These are phyloP conservation scores for Malurus leucopterus DNA, from an alignment of 2,797 vertebrate genomes.

Conservation along the genomic window DNA sequence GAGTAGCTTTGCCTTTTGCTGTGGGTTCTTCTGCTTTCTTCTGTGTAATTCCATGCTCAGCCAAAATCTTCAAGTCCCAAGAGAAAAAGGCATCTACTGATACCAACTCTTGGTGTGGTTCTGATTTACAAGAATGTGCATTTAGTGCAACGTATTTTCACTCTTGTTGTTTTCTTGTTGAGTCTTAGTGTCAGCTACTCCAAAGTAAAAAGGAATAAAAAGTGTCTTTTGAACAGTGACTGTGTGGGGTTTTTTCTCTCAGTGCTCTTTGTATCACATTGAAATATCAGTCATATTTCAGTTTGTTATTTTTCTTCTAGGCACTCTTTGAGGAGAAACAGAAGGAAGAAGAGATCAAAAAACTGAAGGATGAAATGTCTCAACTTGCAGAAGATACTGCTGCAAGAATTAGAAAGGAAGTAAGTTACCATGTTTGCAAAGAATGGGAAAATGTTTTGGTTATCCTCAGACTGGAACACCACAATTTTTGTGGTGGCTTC, in stretches of 20 bases:
- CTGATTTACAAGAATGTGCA: neutral
- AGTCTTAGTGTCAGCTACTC: neutral
- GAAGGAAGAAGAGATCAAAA: constrained; percentile 83
- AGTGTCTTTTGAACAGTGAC: neutral
- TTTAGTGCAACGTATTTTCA: neutral
- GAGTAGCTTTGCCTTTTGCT: neutral
- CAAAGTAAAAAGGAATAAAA: neutral
- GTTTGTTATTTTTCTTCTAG: constrained; percentile 66
- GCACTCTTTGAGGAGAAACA: constrained; percentile 86
- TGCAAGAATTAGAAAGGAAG: constrained; percentile 84
- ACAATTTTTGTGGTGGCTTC: neutral
- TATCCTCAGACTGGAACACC: neutral
- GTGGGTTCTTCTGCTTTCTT: neutral
- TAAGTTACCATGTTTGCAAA: constrained; percentile 6
- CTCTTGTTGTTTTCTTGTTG: neutral
- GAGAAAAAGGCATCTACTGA: neutral
- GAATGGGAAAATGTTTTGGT: neutral
- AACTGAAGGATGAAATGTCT: constrained; percentile 82
- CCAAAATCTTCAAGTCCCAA: neutral
- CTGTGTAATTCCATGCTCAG: neutral
- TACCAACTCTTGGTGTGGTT: neutral
- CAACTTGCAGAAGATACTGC: constrained; percentile 82
- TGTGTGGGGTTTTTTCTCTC: neutral
- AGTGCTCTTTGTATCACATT: neutral
- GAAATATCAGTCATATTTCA: neutral